These are phyloP conservation scores for Tetrao urogallus DNA, from an alignment of 2,113 vertebrate species.

Conservation along the genomic window DNA sequence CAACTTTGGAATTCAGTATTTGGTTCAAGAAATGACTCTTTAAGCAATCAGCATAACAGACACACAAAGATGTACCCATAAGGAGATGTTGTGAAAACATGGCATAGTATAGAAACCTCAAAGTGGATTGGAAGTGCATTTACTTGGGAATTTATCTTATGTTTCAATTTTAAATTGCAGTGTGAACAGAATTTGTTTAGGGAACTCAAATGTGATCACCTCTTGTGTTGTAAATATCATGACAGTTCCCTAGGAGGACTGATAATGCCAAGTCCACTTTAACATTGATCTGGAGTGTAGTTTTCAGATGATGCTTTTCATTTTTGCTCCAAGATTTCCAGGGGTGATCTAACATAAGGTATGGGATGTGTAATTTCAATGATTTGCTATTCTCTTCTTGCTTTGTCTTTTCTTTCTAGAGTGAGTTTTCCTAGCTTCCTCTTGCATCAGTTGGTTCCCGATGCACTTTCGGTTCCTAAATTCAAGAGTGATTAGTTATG, in stretches of 20 bases:
- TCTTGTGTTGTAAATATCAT: not conserved
- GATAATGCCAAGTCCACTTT: not conserved
- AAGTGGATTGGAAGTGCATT: not conserved
- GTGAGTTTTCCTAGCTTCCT: not conserved
- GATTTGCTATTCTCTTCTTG: not conserved
- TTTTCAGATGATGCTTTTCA: not conserved
- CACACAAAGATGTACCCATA: not conserved
- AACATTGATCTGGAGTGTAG: not conserved
- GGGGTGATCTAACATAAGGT: not conserved
- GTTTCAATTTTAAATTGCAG: not conserved
- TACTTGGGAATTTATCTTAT: not conserved
- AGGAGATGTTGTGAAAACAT: not conserved
- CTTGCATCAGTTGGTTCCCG: not conserved
- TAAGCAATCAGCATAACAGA: not conserved
- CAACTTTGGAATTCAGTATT: no score
- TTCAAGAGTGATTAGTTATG: not conserved
- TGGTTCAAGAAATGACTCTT: not conserved
- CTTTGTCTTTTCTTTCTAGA: not conserved
- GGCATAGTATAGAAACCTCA: not conserved
- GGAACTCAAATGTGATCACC: not conserved
- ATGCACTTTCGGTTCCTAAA: not conserved
- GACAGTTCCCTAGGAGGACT: not conserved
- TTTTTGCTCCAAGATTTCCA: not conserved
- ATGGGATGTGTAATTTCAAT: accelerated
- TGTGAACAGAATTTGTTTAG: not conserved